Percentiles rank a stretch among this genome's conserved stretches.
Conservation (phyloP, 2,797 vertebrate genomes). For the Myripristis jacobus region DNA sequence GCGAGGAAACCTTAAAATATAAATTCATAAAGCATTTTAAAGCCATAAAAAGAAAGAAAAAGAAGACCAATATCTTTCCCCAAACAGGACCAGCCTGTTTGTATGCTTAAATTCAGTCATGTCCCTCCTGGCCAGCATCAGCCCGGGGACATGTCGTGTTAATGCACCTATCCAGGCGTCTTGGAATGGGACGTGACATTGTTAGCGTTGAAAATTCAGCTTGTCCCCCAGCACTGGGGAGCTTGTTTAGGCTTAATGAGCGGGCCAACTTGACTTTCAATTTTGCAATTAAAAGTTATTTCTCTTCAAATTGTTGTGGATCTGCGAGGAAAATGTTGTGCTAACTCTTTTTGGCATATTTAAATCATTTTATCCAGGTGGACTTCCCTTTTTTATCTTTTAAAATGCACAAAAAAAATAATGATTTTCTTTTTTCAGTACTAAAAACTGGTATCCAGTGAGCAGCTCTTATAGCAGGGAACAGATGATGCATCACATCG, state of each 20-base stretch:
- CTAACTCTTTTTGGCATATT: conserved; percentile 22
- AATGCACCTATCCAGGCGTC: neutral
- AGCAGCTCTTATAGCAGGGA: conserved; percentile 13
- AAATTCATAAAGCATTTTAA: conserved; percentile 26
- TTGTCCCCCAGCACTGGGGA: conserved; percentile 1
- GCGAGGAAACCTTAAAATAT: conserved; percentile 30
- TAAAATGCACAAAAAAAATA: conserved; percentile 8
- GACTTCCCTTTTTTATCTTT: conserved; percentile 5
- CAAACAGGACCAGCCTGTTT: conserved; percentile 77
- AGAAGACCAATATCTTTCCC: conserved; percentile 2
- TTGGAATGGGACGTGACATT: neutral
- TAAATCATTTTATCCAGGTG: conserved; percentile 18
- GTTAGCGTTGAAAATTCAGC: conserved; percentile 1
- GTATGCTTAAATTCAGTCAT: conserved; percentile 30
- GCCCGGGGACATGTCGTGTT: conserved; percentile 25
- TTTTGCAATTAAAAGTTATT: conserved; percentile 9
- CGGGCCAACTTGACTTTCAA: neutral
- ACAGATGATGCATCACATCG: conserved; percentile 19
- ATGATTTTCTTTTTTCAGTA: neutral
- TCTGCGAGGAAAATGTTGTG: conserved; percentile 28
- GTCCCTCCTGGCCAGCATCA: neutral
- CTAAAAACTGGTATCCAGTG: conserved; percentile 7
- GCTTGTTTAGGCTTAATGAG: neutral
- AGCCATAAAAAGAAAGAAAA: conserved; percentile 14
- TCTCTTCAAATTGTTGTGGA: conserved; percentile 34